Evolutionary conservation across 2,888 invertebrate species (phyloP).

Genomic region (Epistrophella euchroma): DNA sequence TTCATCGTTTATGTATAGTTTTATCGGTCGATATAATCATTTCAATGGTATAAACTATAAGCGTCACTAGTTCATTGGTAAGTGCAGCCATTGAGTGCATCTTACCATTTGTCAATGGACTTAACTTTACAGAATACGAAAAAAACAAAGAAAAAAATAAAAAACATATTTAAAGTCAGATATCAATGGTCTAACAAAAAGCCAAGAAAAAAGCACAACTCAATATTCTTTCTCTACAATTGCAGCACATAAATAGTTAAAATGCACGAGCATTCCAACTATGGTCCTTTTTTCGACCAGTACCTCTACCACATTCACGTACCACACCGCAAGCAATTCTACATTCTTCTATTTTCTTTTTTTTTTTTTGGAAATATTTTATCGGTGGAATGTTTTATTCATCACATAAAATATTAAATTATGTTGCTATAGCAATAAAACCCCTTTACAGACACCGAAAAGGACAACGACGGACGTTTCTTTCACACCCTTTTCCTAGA

Average conservation of each 20-base stretch:
- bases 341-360: constrained; percentile 38
- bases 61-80: not conserved
- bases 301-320: constrained; percentile 25
- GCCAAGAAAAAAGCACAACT: constrained; percentile 29
- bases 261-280: constrained; percentile 42
- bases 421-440: constrained; percentile 69
- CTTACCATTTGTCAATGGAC: not conserved
- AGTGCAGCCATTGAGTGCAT: not conserved
- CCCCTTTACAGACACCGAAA: constrained; percentile 57
- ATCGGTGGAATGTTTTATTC: constrained; percentile 73
- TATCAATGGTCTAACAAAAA: constrained; percentile 29
- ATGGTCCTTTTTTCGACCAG: constrained; percentile 32
- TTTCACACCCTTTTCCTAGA: constrained; percentile 10
- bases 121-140: too few relatives aligned
- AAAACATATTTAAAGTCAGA: not conserved
- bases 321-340: constrained; percentile 44
- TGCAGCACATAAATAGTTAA: constrained; percentile 61
- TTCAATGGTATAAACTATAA: not conserved
- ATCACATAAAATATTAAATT: constrained; percentile 74
- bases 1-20: too few relatives aligned
- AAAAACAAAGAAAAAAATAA: not conserved
- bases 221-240: constrained; percentile 40
- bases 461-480: constrained; percentile 1
- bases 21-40: too few relatives aligned
- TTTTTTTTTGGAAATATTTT: constrained; percentile 63